Evolutionary conservation across 2,888 invertebrate genomes (phyloP).

Genomic region (Cataglyphis albicans): DNA sequence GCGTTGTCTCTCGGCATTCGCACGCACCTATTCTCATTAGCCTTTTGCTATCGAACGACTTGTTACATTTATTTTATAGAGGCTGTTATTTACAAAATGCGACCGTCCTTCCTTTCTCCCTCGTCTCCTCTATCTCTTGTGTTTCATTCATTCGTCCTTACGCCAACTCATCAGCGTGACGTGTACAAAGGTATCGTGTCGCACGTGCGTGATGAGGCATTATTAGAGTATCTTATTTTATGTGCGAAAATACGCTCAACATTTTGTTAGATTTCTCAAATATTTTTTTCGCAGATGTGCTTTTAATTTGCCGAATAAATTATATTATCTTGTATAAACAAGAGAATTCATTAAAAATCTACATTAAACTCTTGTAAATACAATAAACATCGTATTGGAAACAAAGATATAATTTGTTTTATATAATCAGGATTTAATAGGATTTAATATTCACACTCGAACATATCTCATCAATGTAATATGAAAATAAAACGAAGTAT

Average conservation of each 20-base stretch:
- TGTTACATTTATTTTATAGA: conserved; percentile 82
- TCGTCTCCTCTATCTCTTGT: conserved; percentile 33
- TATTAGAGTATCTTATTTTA: conserved; percentile 70
- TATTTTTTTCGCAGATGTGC: not conserved
- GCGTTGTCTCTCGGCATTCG: conserved; percentile 84
- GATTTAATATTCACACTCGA: not conserved
- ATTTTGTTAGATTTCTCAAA: conserved; percentile 32
- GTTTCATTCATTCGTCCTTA: conserved; percentile 24
- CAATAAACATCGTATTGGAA: not conserved
- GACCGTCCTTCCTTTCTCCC: conserved; percentile 56
- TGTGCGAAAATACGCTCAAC: conserved; percentile 23
- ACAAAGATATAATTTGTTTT: not conserved
- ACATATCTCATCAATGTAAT: not conserved
- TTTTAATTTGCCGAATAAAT: not conserved
- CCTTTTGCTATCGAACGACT: conserved; percentile 80
- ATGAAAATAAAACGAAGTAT: not conserved
- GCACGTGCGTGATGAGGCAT: conserved; percentile 77
- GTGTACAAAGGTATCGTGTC: conserved; percentile 68
- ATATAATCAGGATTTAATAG: not conserved
- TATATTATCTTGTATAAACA: not conserved
- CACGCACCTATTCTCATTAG: conserved; percentile 85
- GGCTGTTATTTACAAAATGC: conserved; percentile 76
- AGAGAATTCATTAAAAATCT: not conserved
- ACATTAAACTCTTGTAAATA: not conserved
- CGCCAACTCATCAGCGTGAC: conserved; percentile 54